These are phyloP conservation scores for Leucophora obtusa DNA, from an alignment of 2,888 invertebrate genomes.

Conservation along the genomic window DNA sequence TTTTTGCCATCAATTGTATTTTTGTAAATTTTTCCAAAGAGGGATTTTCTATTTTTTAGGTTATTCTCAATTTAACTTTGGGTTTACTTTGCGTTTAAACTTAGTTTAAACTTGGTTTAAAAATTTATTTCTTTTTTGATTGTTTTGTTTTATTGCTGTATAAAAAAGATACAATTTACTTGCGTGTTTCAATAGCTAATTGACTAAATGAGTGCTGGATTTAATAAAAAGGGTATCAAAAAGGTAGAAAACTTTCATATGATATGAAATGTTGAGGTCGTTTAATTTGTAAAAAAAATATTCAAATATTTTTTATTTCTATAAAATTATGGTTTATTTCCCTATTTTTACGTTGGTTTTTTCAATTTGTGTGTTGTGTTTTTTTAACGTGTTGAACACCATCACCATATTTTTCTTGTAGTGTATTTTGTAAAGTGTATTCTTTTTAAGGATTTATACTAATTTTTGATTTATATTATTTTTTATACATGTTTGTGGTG, in stretches of 20 bases:
- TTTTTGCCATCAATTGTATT: conserved; percentile 61
- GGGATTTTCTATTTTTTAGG: conserved; percentile 19
- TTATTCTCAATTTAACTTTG: conserved; percentile 63
- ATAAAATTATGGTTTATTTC: background rate
- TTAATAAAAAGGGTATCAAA: conserved; percentile 4
- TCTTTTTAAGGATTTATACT: conserved; percentile 26
- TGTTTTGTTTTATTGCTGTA: conserved; percentile 65
- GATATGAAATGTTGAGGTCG: conserved; percentile 26
- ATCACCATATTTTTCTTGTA: conserved; percentile 71
- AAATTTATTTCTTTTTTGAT: conserved; percentile 75
- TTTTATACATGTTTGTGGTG: conserved; percentile 26
- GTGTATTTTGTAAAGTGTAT: conserved; percentile 51
- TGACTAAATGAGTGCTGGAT: conserved; percentile 20
- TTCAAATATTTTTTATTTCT: background rate
- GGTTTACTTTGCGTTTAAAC: conserved; percentile 61
- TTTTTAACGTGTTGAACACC: conserved; percentile 72
- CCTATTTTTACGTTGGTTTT: background rate
- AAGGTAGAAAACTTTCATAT: conserved; percentile 7
- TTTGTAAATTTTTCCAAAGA: background rate
- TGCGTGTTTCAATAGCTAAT: conserved; percentile 18
- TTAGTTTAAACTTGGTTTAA: conserved; percentile 49
- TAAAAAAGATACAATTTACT: background rate
- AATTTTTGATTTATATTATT: conserved; percentile 36
- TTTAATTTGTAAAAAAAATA: conserved; percentile 36
- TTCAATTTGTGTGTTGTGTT: conserved; percentile 64